Conservation (phyloP, 2,113 vertebrate genomes). For the Chascanopsetta lugubris region DNA sequence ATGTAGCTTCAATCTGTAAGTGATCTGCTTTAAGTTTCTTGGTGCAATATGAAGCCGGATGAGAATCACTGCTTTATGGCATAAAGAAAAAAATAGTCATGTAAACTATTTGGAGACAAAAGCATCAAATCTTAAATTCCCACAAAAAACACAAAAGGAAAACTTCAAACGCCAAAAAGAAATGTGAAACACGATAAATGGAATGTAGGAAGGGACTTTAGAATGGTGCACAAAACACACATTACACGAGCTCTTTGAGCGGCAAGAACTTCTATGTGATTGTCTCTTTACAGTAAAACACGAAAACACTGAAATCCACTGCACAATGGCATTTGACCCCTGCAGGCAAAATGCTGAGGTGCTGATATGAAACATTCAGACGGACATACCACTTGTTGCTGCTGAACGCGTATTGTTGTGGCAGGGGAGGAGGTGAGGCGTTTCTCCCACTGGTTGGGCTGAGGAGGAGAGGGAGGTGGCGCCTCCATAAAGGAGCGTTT, state of each 20-base stretch:
- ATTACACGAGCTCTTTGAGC: not conserved
- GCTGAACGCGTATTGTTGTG: constrained; percentile 88
- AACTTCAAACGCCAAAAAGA: not conserved
- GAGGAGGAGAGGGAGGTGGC: constrained; percentile 91
- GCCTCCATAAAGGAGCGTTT: constrained; percentile 99
- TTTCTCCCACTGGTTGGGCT: constrained; percentile 96
- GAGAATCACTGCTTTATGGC: not conserved
- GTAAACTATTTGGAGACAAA: not conserved
- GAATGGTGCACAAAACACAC: not conserved
- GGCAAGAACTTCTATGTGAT: not conserved
- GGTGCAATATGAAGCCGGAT: not conserved
- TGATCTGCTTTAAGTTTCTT: no score
- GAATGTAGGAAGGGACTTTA: no score
- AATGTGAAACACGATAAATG: not conserved
- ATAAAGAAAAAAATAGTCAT: not conserved
- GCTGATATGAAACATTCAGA: constrained; percentile 52
- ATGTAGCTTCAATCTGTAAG: no score
- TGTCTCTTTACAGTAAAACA: not conserved
- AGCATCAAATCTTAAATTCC: not conserved
- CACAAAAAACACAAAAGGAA: not conserved
- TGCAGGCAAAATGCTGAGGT: not conserved
- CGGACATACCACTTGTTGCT: constrained; percentile 94
- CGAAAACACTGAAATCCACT: constrained; percentile 1
- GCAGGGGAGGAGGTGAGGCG: constrained; percentile 95
- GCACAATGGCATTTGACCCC: not conserved